A percentile compares a stretch with the other conserved stretches of the same genome.
These are phyloP conservation scores for Mimachlamys varia DNA, from an alignment of 2,888 invertebrate species.

Conservation along the genomic window DNA sequence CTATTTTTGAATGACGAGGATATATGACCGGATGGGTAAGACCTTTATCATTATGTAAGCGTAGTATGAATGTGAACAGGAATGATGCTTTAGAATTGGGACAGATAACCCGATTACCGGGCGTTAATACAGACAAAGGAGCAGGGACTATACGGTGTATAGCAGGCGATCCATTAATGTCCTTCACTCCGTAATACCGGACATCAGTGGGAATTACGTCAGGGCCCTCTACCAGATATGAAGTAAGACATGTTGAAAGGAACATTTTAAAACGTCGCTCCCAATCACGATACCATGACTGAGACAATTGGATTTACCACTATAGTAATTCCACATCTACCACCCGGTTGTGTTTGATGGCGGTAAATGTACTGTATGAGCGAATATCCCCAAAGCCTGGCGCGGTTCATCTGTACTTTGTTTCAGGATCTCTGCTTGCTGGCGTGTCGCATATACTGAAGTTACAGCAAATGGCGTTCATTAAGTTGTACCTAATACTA, in stretches of 20 bases:
- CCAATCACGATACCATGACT: not conserved
- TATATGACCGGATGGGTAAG: not conserved
- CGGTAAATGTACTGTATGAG: not conserved
- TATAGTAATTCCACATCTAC: not conserved
- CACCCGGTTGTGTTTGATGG: not conserved
- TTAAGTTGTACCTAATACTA: too few species aligned
- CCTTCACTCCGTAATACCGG: not conserved
- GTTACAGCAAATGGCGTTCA: too few species aligned
- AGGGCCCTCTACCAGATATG: not conserved
- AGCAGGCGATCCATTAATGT: not conserved
- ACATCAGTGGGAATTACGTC: not conserved
- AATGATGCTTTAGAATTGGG: not conserved
- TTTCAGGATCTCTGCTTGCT: not conserved
- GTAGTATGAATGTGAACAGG: not conserved
- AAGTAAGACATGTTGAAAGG: constrained; percentile 23
- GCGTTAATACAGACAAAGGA: not conserved
- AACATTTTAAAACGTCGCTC: constrained; percentile 24
- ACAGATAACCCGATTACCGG: not conserved
- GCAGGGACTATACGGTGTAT: not conserved
- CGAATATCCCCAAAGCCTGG: not conserved
- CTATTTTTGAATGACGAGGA: not conserved
- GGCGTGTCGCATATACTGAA: not conserved
- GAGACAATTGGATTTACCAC: not conserved
- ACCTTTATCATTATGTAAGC: not conserved
- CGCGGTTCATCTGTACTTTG: too few species aligned